Evolutionary conservation across 2,888 invertebrate genomes (phyloP).

Genomic region (Syritta pipiens): DNA sequence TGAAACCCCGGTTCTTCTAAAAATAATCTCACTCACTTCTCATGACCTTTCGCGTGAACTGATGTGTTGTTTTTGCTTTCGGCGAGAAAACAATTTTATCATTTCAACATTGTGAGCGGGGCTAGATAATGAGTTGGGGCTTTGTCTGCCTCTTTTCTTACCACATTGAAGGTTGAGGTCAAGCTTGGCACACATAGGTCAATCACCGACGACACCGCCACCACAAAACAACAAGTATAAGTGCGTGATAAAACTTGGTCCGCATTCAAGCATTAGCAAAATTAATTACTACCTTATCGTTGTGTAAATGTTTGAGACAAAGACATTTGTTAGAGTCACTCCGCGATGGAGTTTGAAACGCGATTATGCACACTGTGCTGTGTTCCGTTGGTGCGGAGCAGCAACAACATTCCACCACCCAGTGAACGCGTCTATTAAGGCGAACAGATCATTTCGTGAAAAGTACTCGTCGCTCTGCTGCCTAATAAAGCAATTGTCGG

Average conservation of each 20-base stretch:
- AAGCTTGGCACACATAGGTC: conserved; percentile 1
- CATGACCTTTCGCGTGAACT: conserved; percentile 23
- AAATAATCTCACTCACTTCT: conserved; percentile 19
- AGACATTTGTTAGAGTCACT: conserved; percentile 27
- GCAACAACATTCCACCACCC: conserved; percentile 22
- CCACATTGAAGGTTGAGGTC: conserved; percentile 11
- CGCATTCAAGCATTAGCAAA: conserved; percentile 8
- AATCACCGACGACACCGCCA: conserved; percentile 11
- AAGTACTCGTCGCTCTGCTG: conserved; percentile 20
- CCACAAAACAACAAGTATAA: not conserved
- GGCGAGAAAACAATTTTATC: not conserved
- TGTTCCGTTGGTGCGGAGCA: conserved; percentile 24
- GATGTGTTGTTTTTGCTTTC: not conserved
- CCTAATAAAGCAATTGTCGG: conserved; percentile 57
- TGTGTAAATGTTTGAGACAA: conserved; percentile 38
- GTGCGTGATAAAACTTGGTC: conserved; percentile 11
- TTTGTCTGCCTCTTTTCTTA: not conserved
- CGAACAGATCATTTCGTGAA: conserved; percentile 39
- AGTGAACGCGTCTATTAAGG: conserved; percentile 25
- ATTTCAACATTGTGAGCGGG: not conserved
- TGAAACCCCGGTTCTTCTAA: conserved; percentile 3
- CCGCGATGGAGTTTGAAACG: conserved; percentile 35
- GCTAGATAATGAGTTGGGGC: not conserved
- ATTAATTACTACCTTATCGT: conserved; percentile 43
- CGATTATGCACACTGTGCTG: conserved; percentile 16